phyloP scores from a whole-genome alignment of 2,888 invertebrate genomes.

The Pemphredon lugubris region DNA sequence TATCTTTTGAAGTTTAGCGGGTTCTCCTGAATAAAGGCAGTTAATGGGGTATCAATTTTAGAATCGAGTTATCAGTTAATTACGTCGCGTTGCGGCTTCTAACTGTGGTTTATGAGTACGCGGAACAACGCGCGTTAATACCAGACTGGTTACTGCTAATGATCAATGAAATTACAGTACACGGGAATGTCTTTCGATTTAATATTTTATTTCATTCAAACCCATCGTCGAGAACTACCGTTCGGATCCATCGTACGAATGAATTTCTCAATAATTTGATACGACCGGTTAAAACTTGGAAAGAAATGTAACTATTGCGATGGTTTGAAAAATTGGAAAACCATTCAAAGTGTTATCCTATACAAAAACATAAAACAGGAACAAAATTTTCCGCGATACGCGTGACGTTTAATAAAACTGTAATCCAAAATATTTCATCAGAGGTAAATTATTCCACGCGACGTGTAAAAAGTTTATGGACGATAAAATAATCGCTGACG shows the following conservation, averaged over 20 bases:
- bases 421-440: too few species aligned
- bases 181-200: constrained; percentile 17
- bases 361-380: too few species aligned
- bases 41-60: constrained; percentile 12
- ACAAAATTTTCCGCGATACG: too few species aligned
- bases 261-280: too few species aligned
- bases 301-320: not conserved
- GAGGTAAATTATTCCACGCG: not conserved
- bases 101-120: constrained; percentile 22
- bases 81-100: constrained; percentile 18
- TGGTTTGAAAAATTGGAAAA: too few species aligned
- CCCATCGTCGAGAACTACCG: too few species aligned
- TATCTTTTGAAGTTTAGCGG: too few species aligned
- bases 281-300: not conserved
- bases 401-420: too few species aligned
- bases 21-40: too few species aligned
- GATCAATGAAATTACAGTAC: constrained; percentile 30
- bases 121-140: constrained; percentile 18
- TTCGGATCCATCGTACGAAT: too few species aligned
- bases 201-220: constrained; percentile 13
- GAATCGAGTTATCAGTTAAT: constrained; percentile 13
- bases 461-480: too few species aligned
- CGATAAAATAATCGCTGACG: not conserved
- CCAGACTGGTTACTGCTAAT: constrained; percentile 25
- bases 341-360: too few species aligned